These are phyloP conservation scores for Muntiacus muntjak DNA, from an alignment of 2,113 vertebrate genomes.

Conservation along the genomic window DNA sequence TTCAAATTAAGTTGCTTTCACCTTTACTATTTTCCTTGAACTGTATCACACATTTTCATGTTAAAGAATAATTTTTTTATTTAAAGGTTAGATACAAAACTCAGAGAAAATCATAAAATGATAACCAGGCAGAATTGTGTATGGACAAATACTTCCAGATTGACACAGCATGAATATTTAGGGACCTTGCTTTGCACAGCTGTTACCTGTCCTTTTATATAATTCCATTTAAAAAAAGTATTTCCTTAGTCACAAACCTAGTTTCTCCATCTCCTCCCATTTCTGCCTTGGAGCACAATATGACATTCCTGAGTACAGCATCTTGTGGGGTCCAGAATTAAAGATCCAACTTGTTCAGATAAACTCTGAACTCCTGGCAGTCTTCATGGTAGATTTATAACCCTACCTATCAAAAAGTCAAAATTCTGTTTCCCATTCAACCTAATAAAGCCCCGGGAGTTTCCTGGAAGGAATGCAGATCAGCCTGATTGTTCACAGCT, in stretches of 20 bases:
- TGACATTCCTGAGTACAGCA: neutral
- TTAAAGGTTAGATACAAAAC: neutral
- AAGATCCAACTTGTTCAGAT: neutral
- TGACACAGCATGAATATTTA: neutral
- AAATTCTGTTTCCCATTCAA: slow-evolving; percentile 35
- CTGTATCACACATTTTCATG: neutral
- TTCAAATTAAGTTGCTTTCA: neutral
- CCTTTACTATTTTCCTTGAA: neutral
- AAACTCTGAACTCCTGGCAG: neutral
- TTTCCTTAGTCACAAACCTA: neutral
- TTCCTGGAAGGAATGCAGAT: slow-evolving; percentile 21
- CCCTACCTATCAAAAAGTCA: slow-evolving; percentile 47
- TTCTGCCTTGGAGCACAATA: neutral
- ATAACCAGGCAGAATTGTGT: neutral
- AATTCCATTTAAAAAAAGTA: neutral
- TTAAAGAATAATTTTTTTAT: neutral
- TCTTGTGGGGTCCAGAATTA: slow-evolving; percentile 37
- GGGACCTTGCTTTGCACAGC: neutral
- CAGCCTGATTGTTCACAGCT: slow-evolving; percentile 53
- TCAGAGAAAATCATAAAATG: slow-evolving; percentile 16
- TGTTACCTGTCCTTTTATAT: neutral
- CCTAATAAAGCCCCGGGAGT: slow-evolving; percentile 44
- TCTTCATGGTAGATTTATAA: slow-evolving; percentile 36
- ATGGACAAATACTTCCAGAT: neutral
- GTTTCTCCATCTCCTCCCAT: neutral